A percentile compares a stretch with the other conserved stretches of the same genome.
Evolutionary conservation across 2,888 invertebrate species (phyloP).

Genomic region (Entomobrya multifasciata): DNA sequence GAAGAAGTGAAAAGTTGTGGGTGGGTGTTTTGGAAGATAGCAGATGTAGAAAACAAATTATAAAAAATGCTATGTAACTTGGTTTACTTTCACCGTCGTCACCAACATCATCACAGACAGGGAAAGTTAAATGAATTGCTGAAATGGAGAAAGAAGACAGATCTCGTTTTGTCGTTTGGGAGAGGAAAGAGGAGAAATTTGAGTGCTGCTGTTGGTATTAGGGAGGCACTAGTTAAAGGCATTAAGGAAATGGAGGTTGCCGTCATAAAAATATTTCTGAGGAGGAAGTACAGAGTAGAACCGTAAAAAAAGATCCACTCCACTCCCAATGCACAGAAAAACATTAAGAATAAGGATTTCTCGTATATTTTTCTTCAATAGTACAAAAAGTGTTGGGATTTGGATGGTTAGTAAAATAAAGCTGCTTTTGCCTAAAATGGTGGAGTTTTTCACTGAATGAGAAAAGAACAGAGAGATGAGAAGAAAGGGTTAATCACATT

Average conservation of each 20-base stretch:
- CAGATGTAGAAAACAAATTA: background rate
- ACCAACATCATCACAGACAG: background rate
- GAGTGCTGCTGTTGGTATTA: slow-evolving; percentile 3
- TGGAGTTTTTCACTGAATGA: slow-evolving; percentile 28
- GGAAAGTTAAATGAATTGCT: background rate
- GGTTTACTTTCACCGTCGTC: background rate
- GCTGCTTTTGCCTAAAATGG: background rate
- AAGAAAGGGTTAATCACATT: slow-evolving; percentile 70
- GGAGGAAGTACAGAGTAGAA: slow-evolving; percentile 34
- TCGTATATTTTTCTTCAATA: background rate
- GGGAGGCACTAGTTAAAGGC: background rate
- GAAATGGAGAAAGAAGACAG: slow-evolving; percentile 45
- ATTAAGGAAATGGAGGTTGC: slow-evolving; percentile 61
- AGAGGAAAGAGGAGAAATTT: slow-evolving; percentile 4
- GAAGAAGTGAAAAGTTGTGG: slow-evolving; percentile 11
- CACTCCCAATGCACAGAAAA: background rate
- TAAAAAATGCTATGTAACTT: slow-evolving; percentile 38
- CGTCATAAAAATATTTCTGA: slow-evolving; percentile 62
- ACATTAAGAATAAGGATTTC: background rate
- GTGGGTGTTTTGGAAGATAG: background rate
- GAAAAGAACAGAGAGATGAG: slow-evolving; percentile 55
- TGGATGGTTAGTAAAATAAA: background rate
- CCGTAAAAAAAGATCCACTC: slow-evolving; percentile 40
- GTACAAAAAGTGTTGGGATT: background rate
- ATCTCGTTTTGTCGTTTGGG: slow-evolving; percentile 26